phyloP scores from a whole-genome alignment of 2,888 invertebrate species.

The Sarcophaga carnaria region DNA sequence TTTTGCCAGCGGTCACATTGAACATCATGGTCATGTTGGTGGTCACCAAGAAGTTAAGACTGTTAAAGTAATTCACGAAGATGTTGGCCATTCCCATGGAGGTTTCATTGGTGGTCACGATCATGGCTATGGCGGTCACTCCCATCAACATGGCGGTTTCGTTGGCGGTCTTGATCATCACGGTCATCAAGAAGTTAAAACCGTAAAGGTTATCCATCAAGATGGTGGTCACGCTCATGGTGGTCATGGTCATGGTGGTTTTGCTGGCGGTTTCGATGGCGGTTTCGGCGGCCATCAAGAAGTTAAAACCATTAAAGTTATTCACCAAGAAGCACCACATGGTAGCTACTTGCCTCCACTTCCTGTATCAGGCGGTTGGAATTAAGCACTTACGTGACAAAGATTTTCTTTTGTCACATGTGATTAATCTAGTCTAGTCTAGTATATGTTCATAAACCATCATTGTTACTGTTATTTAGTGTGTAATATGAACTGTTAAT shows the following conservation, averaged over 20 bases:
- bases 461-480: conserved; percentile 73
- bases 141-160: conserved; percentile 37
- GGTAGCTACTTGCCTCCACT: conserved; percentile 73
- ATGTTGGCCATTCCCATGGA: background rate
- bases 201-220: conserved; percentile 56
- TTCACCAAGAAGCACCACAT: conserved; percentile 63
- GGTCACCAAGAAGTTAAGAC: conserved; percentile 57
- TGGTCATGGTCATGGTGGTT: conserved; percentile 2
- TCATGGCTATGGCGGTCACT: conserved; percentile 59
- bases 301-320: conserved; percentile 73
- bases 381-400: conserved; percentile 66
- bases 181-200: conserved; percentile 58
- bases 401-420: conserved; percentile 37
- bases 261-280: conserved; percentile 27
- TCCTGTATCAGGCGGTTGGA: conserved; percentile 70
- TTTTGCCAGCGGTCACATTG: conserved; percentile 10
- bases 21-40: conserved; percentile 36
- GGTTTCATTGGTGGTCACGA: conserved; percentile 21
- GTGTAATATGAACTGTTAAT: conserved; percentile 65
- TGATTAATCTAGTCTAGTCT: conserved; percentile 69
- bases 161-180: conserved; percentile 63
- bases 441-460: conserved; percentile 64
- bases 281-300: conserved; percentile 56
- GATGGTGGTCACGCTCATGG: background rate
- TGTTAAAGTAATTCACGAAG: conserved; percentile 54